Conservation (phyloP, 2,113 vertebrate species). For the Bubo bubo region DNA sequence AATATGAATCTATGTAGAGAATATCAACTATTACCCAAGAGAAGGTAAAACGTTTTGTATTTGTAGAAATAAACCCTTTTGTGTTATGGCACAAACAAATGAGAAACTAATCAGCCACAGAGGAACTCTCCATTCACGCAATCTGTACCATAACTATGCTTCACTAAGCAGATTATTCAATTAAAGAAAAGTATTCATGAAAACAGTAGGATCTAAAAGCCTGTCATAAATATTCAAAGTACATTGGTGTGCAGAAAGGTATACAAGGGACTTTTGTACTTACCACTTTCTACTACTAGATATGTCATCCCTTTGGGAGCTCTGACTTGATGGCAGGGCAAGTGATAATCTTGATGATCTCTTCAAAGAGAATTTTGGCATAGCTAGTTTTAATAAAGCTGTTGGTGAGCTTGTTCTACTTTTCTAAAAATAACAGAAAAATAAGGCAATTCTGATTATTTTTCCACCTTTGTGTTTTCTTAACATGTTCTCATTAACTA, state of each 20-base stretch:
- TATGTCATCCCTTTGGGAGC: not conserved
- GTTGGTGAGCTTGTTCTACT: not conserved
- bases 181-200: not conserved
- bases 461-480: not conserved
- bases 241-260: not conserved
- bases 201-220: not conserved
- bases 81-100: not conserved
- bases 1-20: not conserved
- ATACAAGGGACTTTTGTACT: not conserved
- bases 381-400: not conserved
- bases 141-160: not conserved
- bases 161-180: not conserved
- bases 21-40: not conserved
- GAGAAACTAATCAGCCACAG: not conserved
- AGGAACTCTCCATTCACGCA: not conserved
- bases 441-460: not conserved
- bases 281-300: slow-evolving; percentile 2
- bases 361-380: not conserved
- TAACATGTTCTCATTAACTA: not conserved
- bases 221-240: not conserved
- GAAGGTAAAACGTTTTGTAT: not conserved
- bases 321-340: not conserved
- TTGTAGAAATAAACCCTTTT: not conserved
- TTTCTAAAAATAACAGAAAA: slow-evolving; percentile 7
- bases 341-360: not conserved